Conservation (phyloP, 2,113 vertebrate genomes). For the Neotoma lepida region DNA sequence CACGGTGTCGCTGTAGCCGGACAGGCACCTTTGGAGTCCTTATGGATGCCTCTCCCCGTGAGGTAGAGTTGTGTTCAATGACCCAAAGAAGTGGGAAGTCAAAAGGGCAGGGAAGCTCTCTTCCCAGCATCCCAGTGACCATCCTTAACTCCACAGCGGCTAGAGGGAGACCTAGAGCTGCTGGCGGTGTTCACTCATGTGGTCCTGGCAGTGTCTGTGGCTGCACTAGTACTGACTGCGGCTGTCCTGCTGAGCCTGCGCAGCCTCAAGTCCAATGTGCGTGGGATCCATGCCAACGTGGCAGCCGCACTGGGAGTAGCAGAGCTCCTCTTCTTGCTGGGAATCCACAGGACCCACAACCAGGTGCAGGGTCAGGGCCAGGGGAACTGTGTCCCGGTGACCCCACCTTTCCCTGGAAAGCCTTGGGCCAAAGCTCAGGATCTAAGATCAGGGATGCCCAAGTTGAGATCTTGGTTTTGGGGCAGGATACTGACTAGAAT, state of each 20-base stretch:
- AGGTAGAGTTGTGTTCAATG: constrained; percentile 85
- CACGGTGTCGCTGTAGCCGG: constrained; percentile 96
- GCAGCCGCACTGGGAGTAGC: constrained; percentile 93
- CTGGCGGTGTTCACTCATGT: constrained; percentile 95
- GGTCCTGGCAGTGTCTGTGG: constrained; percentile 91
- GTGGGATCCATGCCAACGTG: constrained; percentile 96
- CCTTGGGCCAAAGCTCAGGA: not conserved
- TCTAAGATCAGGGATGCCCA: not conserved
- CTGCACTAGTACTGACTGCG: constrained; percentile 92
- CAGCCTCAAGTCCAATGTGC: constrained; percentile 96
- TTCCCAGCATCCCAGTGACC: not conserved
- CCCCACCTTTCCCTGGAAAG: not conserved
- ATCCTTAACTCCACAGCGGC: constrained; percentile 84
- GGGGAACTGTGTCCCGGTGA: not conserved
- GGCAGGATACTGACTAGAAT: not conserved
- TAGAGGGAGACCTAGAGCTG: constrained; percentile 97
- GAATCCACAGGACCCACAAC: constrained; percentile 96
- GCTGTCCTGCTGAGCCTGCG: constrained; percentile 93
- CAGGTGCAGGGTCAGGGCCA: constrained; percentile 86
- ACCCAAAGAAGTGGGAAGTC: not conserved
- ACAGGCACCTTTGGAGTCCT: constrained; percentile 96
- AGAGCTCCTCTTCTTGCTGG: constrained; percentile 95
- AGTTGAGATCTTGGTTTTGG: not conserved
- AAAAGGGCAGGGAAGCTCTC: not conserved
- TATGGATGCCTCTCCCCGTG: constrained; percentile 98